phyloP scores from a whole-genome alignment of 2,113 vertebrate genomes.

The Megatriorchis doriae region DNA sequence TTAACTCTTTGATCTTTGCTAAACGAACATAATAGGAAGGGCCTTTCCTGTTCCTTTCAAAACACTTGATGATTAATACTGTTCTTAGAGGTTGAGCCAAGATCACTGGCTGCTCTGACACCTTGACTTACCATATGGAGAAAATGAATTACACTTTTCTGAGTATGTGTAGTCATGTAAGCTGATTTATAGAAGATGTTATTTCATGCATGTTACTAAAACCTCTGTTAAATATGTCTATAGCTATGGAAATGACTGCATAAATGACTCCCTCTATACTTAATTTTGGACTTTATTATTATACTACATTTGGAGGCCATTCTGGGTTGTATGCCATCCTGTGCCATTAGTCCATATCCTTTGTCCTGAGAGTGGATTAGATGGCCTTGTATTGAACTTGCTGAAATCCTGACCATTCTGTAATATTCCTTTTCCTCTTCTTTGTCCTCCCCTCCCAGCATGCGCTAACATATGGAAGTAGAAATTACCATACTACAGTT shows the following conservation, averaged over 20 bases:
- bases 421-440: not conserved
- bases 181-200: not conserved
- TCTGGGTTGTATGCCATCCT: not conserved
- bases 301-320: accelerated
- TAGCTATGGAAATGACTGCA: not conserved
- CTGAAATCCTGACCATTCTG: not conserved
- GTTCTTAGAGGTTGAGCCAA: conserved; percentile 8
- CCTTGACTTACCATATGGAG: not conserved
- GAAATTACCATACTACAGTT: not conserved
- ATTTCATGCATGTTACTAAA: not conserved
- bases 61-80: not conserved
- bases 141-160: not conserved
- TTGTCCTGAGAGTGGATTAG: not conserved
- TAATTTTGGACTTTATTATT: not conserved
- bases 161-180: not conserved
- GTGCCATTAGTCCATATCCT: not conserved
- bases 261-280: not conserved
- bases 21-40: not conserved
- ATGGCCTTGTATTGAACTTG: not conserved
- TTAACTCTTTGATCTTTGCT: not conserved
- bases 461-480: not conserved
- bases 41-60: not conserved
- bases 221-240: not conserved
- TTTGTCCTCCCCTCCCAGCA: not conserved
- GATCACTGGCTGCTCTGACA: not conserved